phyloP scores from a whole-genome alignment of 2,888 invertebrate genomes.

The Conops quadrifasciatus region DNA sequence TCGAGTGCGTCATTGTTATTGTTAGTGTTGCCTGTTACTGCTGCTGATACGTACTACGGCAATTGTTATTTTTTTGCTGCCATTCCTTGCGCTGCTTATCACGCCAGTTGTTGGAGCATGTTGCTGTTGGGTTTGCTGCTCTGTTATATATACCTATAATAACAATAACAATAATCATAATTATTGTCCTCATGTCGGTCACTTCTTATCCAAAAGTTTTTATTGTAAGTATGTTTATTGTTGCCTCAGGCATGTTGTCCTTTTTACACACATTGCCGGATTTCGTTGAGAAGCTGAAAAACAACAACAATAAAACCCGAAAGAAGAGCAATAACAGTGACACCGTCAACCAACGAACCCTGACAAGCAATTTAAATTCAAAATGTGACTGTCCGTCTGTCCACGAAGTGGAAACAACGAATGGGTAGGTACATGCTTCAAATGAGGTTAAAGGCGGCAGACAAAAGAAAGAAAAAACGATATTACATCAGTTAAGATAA shows the following conservation, averaged over 20 bases:
- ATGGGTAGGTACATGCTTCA: constrained; percentile 7
- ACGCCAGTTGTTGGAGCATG: constrained; percentile 7
- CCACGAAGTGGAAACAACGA: constrained; percentile 15
- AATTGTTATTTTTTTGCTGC: constrained; percentile 3
- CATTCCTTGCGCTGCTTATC: background rate
- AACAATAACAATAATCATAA: constrained; percentile 32
- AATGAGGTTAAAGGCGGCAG: constrained; percentile 3
- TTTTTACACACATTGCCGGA: constrained; percentile 43
- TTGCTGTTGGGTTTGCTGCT: background rate
- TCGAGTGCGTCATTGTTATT: too few species aligned
- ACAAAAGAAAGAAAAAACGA: background rate
- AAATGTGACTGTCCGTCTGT: constrained; percentile 16
- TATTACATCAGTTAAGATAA: constrained; percentile 7
- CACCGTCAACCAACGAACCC: constrained; percentile 1
- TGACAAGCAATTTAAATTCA: constrained; percentile 31
- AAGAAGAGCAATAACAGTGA: background rate
- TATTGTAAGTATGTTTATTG: too few species aligned
- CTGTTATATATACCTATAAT: constrained; percentile 19
- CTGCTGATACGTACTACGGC: too few species aligned
- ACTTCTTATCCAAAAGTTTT: constrained; percentile 1
- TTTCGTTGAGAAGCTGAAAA: background rate
- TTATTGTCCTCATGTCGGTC: constrained; percentile 22
- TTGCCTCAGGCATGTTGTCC: constrained; percentile 58
- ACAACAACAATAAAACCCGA: constrained; percentile 6
- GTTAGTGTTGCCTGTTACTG: too few species aligned